Percentiles rank a stretch among this genome's conserved stretches.
These are phyloP conservation scores for Macrotus californicus DNA, from an alignment of 2,113 vertebrate genomes.

Conservation along the genomic window DNA sequence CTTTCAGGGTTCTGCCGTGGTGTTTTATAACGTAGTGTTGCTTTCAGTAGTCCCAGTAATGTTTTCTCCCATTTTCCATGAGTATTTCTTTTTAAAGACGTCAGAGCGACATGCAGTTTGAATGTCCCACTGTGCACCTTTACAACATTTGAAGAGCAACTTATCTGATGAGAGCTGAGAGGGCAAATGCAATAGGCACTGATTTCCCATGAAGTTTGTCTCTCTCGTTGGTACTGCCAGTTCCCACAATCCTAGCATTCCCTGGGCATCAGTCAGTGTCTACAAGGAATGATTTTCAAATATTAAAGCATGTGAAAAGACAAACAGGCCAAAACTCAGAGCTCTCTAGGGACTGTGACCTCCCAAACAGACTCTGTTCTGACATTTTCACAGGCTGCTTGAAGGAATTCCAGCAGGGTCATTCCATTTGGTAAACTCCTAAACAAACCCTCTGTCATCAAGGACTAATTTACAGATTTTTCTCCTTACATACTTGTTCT, in stretches of 20 bases:
- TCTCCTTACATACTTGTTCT: constrained; percentile 73
- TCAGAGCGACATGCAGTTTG: neutral
- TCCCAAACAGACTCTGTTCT: constrained; percentile 81
- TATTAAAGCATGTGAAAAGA: constrained; percentile 87
- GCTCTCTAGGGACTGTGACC: constrained; percentile 81
- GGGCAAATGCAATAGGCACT: constrained; percentile 64
- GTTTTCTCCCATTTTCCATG: neutral
- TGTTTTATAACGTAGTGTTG: constrained; percentile 14
- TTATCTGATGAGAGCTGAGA: constrained; percentile 43
- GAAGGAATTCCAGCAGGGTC: constrained; percentile 80
- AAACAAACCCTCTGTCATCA: constrained; percentile 76
- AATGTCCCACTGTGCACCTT: neutral
- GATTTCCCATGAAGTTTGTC: constrained; percentile 80
- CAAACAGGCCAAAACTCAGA: constrained; percentile 81
- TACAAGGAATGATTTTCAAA: constrained; percentile 84
- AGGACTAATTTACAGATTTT: constrained; percentile 74
- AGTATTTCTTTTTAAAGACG: constrained; percentile 24
- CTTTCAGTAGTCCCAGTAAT: neutral
- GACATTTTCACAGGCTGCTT: constrained; percentile 85
- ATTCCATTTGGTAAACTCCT: constrained; percentile 81
- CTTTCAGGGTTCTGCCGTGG: neutral
- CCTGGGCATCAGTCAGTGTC: constrained; percentile 85
- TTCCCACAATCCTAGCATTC: constrained; percentile 88
- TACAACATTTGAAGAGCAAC: constrained; percentile 31
- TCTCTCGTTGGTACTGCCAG: constrained; percentile 79